Base-by-base conservation (phyloP, 1,140 invertebrate species). In the Cotesia vestalis region DNA sequence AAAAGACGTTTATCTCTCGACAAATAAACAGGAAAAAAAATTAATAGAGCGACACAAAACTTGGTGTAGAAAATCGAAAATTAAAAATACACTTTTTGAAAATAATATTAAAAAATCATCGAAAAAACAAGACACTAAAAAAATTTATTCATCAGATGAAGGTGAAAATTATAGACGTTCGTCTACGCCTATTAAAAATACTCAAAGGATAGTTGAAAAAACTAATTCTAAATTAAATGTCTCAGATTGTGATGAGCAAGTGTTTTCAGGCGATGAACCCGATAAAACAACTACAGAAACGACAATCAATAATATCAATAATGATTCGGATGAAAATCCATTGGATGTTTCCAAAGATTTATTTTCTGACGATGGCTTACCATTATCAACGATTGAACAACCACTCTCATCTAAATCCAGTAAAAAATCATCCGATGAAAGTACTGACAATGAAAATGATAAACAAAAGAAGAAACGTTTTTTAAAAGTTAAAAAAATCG, bases 181-280 rank as follows among this genome's bases (percentile, higher is more conserved):
- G 2, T 20, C 20, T 55, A 5, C 4, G 5, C 66, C 5, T n/a
- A 71, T 14, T 51, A 68, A n/a, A 11, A 4, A n/a, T 35, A 20
- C 6, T 60, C 61, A 1, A n/a, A 35, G 4, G 64, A 60, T 11
- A 51, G 40, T 14, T 36, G 0, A 66, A 40, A 9, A 51, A 40
- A 57, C 6, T 14, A 14, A 17, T 11, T 3, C 11, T 51, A 2
- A 11, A 61, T 51, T 66, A 0, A 11, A 72, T 9, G 73, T 80
- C 1, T 84, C 81, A 0, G 81, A 81, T 6, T 81, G 78, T 60
- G 81, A 82, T 20, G 75, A 77, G 0, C 60, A 80, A 70, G 79
- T 83, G 67, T 83, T 83, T 78, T 80, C 78, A n/a, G 71, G 20
- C 2, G 51, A 74, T 35, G 76, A 79, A 62, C n/a, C 11, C 4